phyloP scores from a whole-genome alignment of 35 echinoderm and acorn worm species.

The Stichopus chloronotus region DNA sequence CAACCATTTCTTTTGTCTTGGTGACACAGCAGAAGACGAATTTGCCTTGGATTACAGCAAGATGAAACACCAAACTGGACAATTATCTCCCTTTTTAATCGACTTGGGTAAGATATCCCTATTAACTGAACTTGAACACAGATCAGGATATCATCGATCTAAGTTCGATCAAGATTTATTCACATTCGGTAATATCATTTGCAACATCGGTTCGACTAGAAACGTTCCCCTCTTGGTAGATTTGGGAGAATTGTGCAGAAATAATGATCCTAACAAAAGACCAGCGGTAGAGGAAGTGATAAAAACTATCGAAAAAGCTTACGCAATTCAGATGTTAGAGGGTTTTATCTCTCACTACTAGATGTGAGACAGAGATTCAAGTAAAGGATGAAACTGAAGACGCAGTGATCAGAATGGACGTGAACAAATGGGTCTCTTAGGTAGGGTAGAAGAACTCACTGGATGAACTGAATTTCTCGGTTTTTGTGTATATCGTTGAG shows the following conservation, averaged over 20 bases:
- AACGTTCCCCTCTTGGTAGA: background rate
- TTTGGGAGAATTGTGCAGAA: conserved; percentile 29
- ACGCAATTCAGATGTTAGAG: conserved; percentile 39
- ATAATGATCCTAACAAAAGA: conserved; percentile 30
- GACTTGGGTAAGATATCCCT: background rate
- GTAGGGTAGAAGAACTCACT: too few relatives aligned
- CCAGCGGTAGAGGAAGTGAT: background rate
- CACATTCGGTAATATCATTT: conserved; percentile 30
- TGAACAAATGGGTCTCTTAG: background rate
- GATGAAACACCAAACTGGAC: background rate
- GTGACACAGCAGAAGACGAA: conserved; percentile 1
- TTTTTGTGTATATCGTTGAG: background rate
- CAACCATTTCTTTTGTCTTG: background rate
- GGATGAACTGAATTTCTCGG: background rate
- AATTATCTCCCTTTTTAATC: conserved; percentile 23
- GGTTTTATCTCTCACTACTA: conserved; percentile 31
- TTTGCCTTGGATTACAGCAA: conserved; percentile 3
- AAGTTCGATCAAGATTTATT: background rate
- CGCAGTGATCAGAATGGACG: background rate
- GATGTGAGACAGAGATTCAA: background rate
- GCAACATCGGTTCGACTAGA: conserved; percentile 27
- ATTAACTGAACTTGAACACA: background rate
- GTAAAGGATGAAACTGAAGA: background rate
- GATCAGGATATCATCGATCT: background rate
- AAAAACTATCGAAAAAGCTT: conserved; percentile 47